Percentiles rank a stretch among this genome's conserved stretches.
These are phyloP conservation scores for Hydrozoanthus tunicans DNA, from an alignment of 64 coral and sea anemone genomes.

Conservation along the genomic window DNA sequence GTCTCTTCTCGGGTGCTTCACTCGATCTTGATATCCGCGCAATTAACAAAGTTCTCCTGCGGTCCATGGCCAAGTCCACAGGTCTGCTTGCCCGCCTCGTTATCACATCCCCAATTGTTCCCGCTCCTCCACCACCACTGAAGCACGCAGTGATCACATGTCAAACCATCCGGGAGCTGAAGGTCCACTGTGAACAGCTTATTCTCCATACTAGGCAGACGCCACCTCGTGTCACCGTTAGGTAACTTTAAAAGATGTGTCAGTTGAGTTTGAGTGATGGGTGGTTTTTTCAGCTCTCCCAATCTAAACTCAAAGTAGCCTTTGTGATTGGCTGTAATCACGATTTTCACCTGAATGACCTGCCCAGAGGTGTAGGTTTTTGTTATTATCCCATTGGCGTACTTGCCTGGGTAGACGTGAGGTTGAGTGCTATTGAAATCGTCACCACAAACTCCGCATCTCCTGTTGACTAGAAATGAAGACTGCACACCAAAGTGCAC, in stretches of 20 bases:
- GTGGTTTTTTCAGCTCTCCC: constrained; percentile 16
- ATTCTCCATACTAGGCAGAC: not conserved
- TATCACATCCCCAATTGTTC: constrained; percentile 78
- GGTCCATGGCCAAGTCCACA: too few species aligned
- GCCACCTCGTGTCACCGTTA: constrained; percentile 17
- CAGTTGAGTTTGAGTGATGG: constrained; percentile 60
- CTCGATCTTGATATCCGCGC: too few species aligned
- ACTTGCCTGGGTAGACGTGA: constrained; percentile 57
- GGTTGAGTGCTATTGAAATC: constrained; percentile 15
- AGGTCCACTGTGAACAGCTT: constrained; percentile 26
- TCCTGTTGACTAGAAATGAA: constrained; percentile 45
- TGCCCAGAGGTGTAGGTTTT: constrained; percentile 55
- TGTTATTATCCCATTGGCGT: constrained; percentile 60
- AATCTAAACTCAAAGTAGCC: constrained; percentile 69
- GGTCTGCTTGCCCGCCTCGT: too few species aligned
- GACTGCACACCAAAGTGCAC: constrained; percentile 34
- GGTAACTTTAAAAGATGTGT: constrained; percentile 42
- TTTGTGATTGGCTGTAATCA: constrained; percentile 66
- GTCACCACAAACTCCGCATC: constrained; percentile 78
- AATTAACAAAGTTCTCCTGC: too few species aligned
- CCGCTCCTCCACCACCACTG: constrained; percentile 85
- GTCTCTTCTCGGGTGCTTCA: too few species aligned
- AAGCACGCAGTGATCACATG: constrained; percentile 81
- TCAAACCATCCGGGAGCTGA: constrained; percentile 50
- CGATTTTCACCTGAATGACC: constrained; percentile 50